phyloP scores from a whole-genome alignment of 2,797 vertebrate species.

The Rhinophrynus dorsalis region DNA sequence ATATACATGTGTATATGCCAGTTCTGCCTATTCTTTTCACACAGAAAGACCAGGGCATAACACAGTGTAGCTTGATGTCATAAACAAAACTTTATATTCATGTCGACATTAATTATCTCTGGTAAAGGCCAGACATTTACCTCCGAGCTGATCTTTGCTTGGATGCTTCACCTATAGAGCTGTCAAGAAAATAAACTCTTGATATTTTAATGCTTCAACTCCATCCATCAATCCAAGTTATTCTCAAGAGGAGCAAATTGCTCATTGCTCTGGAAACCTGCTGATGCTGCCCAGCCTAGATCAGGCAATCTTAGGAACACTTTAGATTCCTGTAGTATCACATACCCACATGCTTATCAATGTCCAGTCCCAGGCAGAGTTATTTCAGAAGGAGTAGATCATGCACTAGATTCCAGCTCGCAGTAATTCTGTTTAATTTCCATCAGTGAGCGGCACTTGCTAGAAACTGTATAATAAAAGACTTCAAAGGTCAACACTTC shows the following conservation, averaged over 20 bases:
- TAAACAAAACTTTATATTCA: background rate
- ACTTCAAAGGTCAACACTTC: no score
- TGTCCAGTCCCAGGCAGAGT: no score
- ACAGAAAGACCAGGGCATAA: background rate
- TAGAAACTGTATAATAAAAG: no score
- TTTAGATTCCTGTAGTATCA: no score
- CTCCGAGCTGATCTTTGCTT: conserved; percentile 21
- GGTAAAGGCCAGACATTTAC: conserved; percentile 39
- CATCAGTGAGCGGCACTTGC: no score
- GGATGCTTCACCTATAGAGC: conserved; percentile 28
- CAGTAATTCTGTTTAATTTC: no score
- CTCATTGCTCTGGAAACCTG: background rate
- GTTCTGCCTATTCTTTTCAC: background rate
- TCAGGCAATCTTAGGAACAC: no score
- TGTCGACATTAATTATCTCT: conserved; percentile 35
- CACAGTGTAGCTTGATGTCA: background rate
- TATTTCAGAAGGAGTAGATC: no score
- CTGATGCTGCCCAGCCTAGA: no score
- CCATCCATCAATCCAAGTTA: background rate
- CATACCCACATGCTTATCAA: no score
- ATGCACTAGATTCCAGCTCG: no score
- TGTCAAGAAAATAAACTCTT: conserved; percentile 19
- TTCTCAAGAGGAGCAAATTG: background rate
- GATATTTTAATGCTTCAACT: conserved; percentile 13
- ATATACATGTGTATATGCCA: no score